A percentile compares a stretch with the other conserved stretches of the same genome.
phyloP scores from a whole-genome alignment of 1,140 invertebrate species.

The Aphidius gifuensis region DNA sequence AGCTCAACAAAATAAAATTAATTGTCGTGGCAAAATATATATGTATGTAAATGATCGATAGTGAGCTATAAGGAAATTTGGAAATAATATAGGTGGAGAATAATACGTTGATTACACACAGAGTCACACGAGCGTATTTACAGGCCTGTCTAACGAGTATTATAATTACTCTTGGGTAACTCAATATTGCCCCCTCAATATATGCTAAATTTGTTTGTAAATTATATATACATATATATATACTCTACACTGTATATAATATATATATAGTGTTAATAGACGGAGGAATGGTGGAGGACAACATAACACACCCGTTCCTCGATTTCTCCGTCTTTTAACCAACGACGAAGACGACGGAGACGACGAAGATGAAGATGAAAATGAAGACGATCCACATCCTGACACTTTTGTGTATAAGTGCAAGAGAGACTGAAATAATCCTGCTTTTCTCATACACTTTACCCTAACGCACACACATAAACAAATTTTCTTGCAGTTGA shows the following conservation, averaged over 20 bases:
- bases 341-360: not conserved
- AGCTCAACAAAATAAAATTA: too few species aligned
- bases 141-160: slow-evolving; percentile 53
- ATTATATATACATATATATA: slow-evolving; percentile 30
- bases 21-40: too few species aligned
- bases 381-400: too few species aligned
- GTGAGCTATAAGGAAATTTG: too few species aligned
- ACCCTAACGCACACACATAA: not conserved
- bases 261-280: slow-evolving; percentile 54
- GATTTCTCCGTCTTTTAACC: too few species aligned
- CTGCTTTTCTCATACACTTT: not conserved
- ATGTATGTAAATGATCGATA: too few species aligned
- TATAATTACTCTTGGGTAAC: slow-evolving; percentile 54
- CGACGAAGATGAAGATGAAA: too few species aligned
- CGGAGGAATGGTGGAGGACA: slow-evolving; percentile 50
- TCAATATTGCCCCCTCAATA: slow-evolving; percentile 49
- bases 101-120: not conserved
- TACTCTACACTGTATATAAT: too few species aligned
- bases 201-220: slow-evolving; percentile 44
- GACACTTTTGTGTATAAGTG: too few species aligned
- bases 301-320: slow-evolving; percentile 28
- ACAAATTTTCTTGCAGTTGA: slow-evolving; percentile 12
- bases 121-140: slow-evolving; percentile 19
- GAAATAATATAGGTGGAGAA: too few species aligned
- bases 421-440: not conserved